Conservation (phyloP, 1,140 invertebrate genomes). For the Trichonephila clavata region DNA sequence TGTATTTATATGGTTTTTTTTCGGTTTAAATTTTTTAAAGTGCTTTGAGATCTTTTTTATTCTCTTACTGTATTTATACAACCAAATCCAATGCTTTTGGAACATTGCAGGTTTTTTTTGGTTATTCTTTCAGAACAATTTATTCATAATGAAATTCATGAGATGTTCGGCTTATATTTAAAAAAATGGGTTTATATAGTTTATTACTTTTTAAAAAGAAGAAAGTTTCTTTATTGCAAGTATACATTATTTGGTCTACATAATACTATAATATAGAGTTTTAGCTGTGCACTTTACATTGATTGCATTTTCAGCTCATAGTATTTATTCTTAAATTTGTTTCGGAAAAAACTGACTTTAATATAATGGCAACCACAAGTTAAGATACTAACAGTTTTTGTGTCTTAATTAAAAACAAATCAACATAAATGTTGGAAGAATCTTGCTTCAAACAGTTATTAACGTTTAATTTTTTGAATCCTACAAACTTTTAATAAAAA, state of each 20-base stretch:
- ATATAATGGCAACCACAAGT: too few relatives aligned
- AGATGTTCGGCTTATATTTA: not conserved
- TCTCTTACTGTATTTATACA: not conserved
- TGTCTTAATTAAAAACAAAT: too few relatives aligned
- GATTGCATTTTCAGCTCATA: too few relatives aligned
- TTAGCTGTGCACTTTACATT: not conserved
- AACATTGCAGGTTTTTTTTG: not conserved
- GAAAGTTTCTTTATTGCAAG: not conserved
- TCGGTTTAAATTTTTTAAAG: not conserved
- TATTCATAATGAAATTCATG: not conserved
- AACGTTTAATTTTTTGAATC: too few relatives aligned
- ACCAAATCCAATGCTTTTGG: not conserved
- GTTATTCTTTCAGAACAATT: not conserved
- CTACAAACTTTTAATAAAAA: too few relatives aligned
- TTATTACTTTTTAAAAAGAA: not conserved
- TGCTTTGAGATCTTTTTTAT: not conserved
- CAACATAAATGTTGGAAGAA: too few relatives aligned
- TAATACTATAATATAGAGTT: not conserved
- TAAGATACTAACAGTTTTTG: too few relatives aligned
- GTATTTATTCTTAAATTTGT: too few relatives aligned
- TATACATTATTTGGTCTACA: not conserved
- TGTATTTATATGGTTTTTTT: not conserved
- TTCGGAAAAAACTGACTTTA: too few relatives aligned
- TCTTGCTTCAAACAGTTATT: too few relatives aligned
- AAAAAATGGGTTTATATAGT: not conserved